Percentiles rank a stretch among this genome's conserved stretches.
These are phyloP conservation scores for Acronicta leporina DNA, from an alignment of 2,888 invertebrate genomes.

Conservation along the genomic window DNA sequence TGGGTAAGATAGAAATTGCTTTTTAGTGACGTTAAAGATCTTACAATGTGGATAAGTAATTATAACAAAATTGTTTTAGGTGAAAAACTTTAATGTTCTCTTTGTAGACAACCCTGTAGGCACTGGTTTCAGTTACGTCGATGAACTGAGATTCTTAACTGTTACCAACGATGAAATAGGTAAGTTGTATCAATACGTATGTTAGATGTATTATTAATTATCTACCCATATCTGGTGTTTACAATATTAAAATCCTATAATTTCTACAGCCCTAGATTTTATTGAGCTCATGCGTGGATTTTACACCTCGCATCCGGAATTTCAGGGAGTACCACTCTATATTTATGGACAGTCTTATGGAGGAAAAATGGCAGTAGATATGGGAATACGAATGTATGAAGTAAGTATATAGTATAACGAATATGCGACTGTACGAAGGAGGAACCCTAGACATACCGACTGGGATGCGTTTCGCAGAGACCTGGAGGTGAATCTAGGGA, in stretches of 20 bases:
- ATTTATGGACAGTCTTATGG: conserved; percentile 97
- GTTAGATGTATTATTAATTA: too few relatives aligned
- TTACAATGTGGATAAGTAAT: not conserved
- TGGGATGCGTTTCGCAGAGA: too few relatives aligned
- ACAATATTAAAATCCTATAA: conserved; percentile 49
- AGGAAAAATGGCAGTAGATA: conserved; percentile 97
- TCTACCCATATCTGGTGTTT: not conserved
- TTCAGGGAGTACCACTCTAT: conserved; percentile 93
- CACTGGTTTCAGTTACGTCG: conserved; percentile 95
- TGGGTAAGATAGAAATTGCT: conserved; percentile 89
- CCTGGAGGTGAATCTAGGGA: too few relatives aligned
- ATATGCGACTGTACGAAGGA: too few relatives aligned
- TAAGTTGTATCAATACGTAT: conserved; percentile 44
- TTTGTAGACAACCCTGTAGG: conserved; percentile 98
- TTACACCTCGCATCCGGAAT: conserved; percentile 91
- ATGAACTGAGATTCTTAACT: conserved; percentile 75
- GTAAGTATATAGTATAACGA: too few relatives aligned
- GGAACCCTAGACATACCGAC: too few relatives aligned
- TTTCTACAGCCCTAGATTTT: conserved; percentile 91
- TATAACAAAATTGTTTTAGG: conserved; percentile 77
- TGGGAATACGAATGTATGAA: conserved; percentile 90
- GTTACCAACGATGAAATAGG: conserved; percentile 83
- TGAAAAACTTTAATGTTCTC: conserved; percentile 93
- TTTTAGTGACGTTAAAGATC: too few relatives aligned
- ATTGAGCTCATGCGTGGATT: conserved; percentile 92